Percentiles rank a stretch among this genome's conserved stretches.
Conservation (phyloP, 1,140 invertebrate species). For the Drosophila sechellia region DNA sequence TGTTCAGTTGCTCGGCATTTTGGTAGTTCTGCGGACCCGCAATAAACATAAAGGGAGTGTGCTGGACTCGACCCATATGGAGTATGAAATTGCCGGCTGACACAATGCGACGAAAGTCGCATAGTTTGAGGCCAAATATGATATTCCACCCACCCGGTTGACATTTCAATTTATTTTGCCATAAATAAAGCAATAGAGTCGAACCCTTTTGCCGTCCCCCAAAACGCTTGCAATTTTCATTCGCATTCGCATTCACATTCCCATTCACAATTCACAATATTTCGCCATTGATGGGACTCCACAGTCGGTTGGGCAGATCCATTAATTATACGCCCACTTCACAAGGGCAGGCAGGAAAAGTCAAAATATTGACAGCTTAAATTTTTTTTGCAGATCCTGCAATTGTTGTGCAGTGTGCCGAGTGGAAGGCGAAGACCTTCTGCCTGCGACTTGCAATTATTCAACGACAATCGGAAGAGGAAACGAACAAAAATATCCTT, state of each 20-base stretch:
- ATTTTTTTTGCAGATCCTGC: slow-evolving; percentile 58
- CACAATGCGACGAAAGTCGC: slow-evolving; percentile 52
- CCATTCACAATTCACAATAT: slow-evolving; percentile 64
- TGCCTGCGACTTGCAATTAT: slow-evolving; percentile 69
- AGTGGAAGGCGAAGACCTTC: not conserved
- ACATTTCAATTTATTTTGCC: slow-evolving; percentile 83
- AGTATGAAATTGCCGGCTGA: slow-evolving; percentile 59
- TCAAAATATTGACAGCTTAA: slow-evolving; percentile 84
- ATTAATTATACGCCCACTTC: slow-evolving; percentile 84
- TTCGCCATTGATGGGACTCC: slow-evolving; percentile 60
- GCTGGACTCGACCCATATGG: slow-evolving; percentile 40
- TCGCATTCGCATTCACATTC: slow-evolving; percentile 58
- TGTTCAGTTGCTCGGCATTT: too few species aligned
- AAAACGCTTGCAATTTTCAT: slow-evolving; percentile 53
- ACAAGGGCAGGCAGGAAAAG: slow-evolving; percentile 75
- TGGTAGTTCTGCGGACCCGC: slow-evolving; percentile 30
- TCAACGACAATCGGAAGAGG: slow-evolving; percentile 70
- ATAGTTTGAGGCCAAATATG: slow-evolving; percentile 74
- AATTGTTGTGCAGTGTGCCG: slow-evolving; percentile 50
- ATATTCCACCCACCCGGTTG: slow-evolving; percentile 73
- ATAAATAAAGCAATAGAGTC: slow-evolving; percentile 77
- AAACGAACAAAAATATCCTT: slow-evolving; percentile 71
- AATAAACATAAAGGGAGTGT: slow-evolving; percentile 51
- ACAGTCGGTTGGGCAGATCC: slow-evolving; percentile 42
- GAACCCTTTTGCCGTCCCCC: slow-evolving; percentile 62